Percentiles rank a stretch among this genome's conserved stretches.
phyloP scores from a whole-genome alignment of 1,140 invertebrate species.

The Oreohelix idahoensis region DNA sequence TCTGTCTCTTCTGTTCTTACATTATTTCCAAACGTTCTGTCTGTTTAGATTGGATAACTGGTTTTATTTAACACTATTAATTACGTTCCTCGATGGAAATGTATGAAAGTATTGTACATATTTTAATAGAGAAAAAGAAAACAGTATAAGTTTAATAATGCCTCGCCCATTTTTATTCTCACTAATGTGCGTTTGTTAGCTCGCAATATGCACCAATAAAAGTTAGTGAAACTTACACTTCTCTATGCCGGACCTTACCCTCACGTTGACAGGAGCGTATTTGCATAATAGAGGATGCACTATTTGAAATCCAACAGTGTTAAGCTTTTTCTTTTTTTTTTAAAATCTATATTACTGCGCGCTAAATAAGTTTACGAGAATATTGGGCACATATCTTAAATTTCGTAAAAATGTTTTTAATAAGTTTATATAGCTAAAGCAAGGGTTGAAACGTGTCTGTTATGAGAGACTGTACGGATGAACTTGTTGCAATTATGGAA shows the following conservation, averaged over 20 bases:
- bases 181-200: no score
- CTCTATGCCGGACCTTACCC: not conserved
- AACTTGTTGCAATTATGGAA: not conserved
- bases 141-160: no score
- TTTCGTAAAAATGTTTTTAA: not conserved
- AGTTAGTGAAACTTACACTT: no score
- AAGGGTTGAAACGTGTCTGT: not conserved
- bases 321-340: not conserved
- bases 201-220: no score
- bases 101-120: no score
- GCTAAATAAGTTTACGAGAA: not conserved
- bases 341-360: constrained; percentile 29
- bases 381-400: not conserved
- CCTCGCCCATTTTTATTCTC: no score
- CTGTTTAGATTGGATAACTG: no score
- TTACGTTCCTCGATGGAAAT: no score
- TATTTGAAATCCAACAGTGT: constrained; percentile 28
- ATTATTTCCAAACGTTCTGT: no score
- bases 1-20: no score
- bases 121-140: no score
- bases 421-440: not conserved
- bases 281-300: constrained; percentile 19
- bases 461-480: not conserved
- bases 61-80: no score
- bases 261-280: constrained; percentile 22